Evolutionary conservation across 2,113 vertebrate species (phyloP), one percentile per base, ranked within the genome.

Genomic region (Tor tambroides): DNA sequence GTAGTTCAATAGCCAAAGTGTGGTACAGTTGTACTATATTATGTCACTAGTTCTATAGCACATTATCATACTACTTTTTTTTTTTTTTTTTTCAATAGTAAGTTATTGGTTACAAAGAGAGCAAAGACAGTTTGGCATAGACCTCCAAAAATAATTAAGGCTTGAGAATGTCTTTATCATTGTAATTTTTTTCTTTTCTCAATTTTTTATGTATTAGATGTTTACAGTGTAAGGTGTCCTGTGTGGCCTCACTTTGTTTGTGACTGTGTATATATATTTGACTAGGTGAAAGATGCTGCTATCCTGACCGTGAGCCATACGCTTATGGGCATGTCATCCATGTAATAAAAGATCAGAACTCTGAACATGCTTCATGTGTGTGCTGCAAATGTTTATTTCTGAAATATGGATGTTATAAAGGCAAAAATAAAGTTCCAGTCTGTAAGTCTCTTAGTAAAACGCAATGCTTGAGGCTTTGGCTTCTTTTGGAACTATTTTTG

Each of bases 171-270:
- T 69, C 19, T 32, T 72, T 67, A 35, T 79, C 30, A 35, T 71
- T 61, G n/a, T 32, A 46, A 32, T 74, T 49, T 49, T 51, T 74
- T 23, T 35, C 26, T 78, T 38, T 56, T 11, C 12, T 56, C 26
- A 11, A 7, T 26, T 90, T 88, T 94, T 83, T 92, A 88, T 92
- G 89, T 94, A 93, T 91, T 92, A 92, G 92, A 92, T 95, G 94
- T 95, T 95, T 95, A 95, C 93, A 95, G 93, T 93, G 93, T 94
- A 94, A 94, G 92, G 92, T 93, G 90, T 94, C 87, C 90, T 90
- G 90, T 92, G 89, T 92, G 90, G 93, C 92, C 89, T 94, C 89
- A 87, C 93, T 46, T 46, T 46, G 41, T 94, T 91, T 93, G 93
- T 94, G 91, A 92, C 93, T 92, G 93, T 94, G 43, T 83, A 93